These are phyloP conservation scores for Tamandua tetradactyla DNA, from an alignment of 2,797 vertebrate genomes.

Conservation along the genomic window DNA sequence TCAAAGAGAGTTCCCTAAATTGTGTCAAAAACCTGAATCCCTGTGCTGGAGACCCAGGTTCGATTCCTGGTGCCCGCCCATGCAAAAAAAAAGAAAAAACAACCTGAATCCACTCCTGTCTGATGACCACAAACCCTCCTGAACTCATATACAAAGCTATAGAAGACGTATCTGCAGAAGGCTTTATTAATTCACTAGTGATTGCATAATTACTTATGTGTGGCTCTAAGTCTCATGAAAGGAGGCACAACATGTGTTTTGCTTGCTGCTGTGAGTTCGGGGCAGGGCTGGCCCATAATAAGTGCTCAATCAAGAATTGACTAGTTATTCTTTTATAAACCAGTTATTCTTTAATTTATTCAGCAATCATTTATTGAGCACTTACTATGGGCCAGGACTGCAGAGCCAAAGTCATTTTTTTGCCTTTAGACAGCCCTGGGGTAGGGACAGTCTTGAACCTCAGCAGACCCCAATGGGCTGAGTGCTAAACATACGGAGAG, in stretches of 20 bases:
- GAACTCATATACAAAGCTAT: neutral
- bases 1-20: conserved; percentile 8
- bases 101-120: neutral
- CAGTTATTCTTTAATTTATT: neutral
- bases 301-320: neutral
- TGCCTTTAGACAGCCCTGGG: neutral
- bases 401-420: neutral
- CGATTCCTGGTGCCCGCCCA: too few species aligned
- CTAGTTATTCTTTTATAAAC: neutral
- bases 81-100: too few species aligned
- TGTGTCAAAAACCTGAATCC: too few species aligned
- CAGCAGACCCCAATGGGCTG: neutral
- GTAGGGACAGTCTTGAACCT: neutral
- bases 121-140: neutral
- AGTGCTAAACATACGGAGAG: neutral
- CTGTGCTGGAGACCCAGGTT: too few species aligned
- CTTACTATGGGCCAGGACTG: neutral
- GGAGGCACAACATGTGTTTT: neutral
- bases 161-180: neutral
- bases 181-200: neutral
- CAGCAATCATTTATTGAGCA: neutral
- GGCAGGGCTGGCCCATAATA: neutral
- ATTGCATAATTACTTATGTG: neutral
- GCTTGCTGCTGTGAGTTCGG: neutral
- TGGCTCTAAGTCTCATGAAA: neutral